These are phyloP conservation scores for Dimorphilus gyrociliatus DNA, from an alignment of 2,888 invertebrate species.

Conservation along the genomic window DNA sequence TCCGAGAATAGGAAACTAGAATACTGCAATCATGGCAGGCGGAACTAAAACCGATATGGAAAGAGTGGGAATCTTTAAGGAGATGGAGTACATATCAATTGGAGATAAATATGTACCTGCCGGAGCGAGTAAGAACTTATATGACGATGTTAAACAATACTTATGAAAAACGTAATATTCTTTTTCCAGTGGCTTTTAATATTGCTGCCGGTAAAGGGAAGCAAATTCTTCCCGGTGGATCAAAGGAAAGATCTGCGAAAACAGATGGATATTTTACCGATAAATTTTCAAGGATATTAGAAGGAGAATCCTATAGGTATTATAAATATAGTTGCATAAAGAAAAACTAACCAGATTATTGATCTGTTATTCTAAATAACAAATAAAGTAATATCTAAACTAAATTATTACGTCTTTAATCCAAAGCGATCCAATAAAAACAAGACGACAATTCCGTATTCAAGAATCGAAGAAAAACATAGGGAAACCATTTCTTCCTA, in stretches of 20 bases:
- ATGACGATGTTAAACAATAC: too few species aligned
- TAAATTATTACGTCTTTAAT: too few species aligned
- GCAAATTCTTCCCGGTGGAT: constrained; percentile 32
- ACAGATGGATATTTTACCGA: constrained; percentile 34
- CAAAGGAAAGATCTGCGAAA: constrained; percentile 25
- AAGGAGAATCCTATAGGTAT: constrained; percentile 33
- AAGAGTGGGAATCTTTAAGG: constrained; percentile 35
- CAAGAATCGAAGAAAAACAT: constrained; percentile 31
- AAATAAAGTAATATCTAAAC: too few species aligned
- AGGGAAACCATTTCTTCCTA: constrained; percentile 34
- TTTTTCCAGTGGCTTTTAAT: constrained; percentile 29
- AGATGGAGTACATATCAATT: constrained; percentile 35
- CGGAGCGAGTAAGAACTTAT: constrained; percentile 14
- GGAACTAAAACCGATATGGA: constrained; percentile 36
- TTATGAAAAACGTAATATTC: neutral
- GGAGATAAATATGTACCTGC: constrained; percentile 27
- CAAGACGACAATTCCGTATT: constrained; percentile 22
- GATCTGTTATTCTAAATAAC: too few species aligned
- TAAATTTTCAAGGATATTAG: constrained; percentile 28
- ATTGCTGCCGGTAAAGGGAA: constrained; percentile 31
- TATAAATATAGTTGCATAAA: too few species aligned
- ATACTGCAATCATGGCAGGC: too few species aligned
- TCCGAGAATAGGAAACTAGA: neutral
- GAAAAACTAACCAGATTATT: too few species aligned
- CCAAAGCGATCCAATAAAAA: constrained; percentile 33